Evolutionary conservation across 2,113 vertebrate genomes (phyloP), one percentile per base, ranked within the genome.

Genomic region (Cacatua alba): DNA sequence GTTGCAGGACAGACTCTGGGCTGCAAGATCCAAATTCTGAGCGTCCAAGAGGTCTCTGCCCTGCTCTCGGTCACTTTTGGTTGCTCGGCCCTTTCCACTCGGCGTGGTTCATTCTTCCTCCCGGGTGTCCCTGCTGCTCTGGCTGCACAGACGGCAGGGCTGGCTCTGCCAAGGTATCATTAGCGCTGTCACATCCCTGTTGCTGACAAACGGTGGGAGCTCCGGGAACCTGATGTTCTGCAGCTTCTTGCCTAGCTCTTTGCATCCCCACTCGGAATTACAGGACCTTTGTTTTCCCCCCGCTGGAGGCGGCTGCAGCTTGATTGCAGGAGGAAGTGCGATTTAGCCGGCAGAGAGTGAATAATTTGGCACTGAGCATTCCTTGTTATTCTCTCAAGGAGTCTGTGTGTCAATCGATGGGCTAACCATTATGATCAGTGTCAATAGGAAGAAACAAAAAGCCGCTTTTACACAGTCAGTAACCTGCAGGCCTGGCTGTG

Each of bases 361-460:
- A 79, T 75, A 60, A 78, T 88, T 75, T 78, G 95, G 86, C 94
- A 83, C 4, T 2, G 64, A 88, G 79, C 68, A 11, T 70, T 70
- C 65, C 94, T 92, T 63, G 88, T 89, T 94, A 75, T 79, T 92
- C 94, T 33, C 35, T 43, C 83, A 65, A 93, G 94, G 71, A 88
- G 76, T 0, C 79, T 60, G 80, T 1, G 68, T 95, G 95, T 95
- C 95, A 86, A 93, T 93, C 90, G 80, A 94, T 95, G 82, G 87
- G 60, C 72, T 84, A 96, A 97, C 94, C 81, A 86, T 96, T 93
- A 92, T 91, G 90, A 96, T 95, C 95, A 82, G 81, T 88, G 94
- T 71, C 95, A 95, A 96, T 72, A 92, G 92, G 88, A 88, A 86
- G 77, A 96, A 88, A 62, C 41, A 84, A 90, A 83, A 63, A 13